Evolutionary conservation across 2,113 vertebrate species (phyloP), one percentile per base, ranked within the genome.

Genomic region (Planiliza haematocheilus): DNA sequence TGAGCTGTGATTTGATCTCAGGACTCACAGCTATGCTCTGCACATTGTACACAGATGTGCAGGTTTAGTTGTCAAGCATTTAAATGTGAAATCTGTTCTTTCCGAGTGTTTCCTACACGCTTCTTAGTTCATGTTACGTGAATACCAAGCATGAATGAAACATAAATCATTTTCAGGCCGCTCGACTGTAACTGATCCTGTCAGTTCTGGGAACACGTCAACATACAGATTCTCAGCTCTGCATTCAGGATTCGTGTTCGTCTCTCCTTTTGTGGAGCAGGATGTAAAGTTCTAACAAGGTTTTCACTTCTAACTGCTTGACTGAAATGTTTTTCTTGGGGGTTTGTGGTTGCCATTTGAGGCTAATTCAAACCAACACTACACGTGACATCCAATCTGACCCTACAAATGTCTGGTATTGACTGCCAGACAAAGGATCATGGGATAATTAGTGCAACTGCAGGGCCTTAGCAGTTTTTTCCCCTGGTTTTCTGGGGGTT

Each of bases 311-410:
- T 34, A 18, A 16, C 18, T 39, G 53, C 42, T 42, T 34, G 20
- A 50, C 21, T 61, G 46, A 69, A 45, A 64, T 49, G 30, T 56
- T 58, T n/a, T 74, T 70, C n/a, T 38, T 46, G 45, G 68, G 57
- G 1, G 58, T 65, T 74, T 81, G 43, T 71, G 41, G 63, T 67
- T 71, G 30, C 61, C 5, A 57, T 78, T 81, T 82, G 46, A 82
- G 62, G 56, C 51, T 81, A 77, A 86, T 82, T 86, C 66, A 87
- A 85, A 68, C 16, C 70, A 80, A 81, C 86, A 80, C 46, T 64
- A 74, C 73, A 43, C 60, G 55, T 80, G 70, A 77, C 65, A 85
- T 84, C 64, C 41, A 80, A 56, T 50, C 30, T 78, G 53, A 80
- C 72, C 75, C 42, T 55, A 56, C 56, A 77, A 79, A 88, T 50